Evolutionary conservation across 2,888 invertebrate species (phyloP), one percentile per base, ranked within the genome.

Genomic region (Stenchaetothrips biformis): DNA sequence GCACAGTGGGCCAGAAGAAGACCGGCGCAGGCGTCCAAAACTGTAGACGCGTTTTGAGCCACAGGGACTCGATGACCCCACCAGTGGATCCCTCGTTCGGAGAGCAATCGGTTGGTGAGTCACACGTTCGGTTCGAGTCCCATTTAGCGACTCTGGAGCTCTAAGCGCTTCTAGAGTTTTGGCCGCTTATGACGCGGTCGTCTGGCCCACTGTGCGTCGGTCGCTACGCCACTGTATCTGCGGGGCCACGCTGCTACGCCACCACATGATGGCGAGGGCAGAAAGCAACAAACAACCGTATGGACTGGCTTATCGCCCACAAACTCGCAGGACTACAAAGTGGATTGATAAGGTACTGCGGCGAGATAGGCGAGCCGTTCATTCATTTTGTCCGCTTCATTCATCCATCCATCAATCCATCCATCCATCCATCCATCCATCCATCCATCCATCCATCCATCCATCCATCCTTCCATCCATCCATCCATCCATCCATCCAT

Each of bases 301-400:
- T 18, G 9, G 25, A 25, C 25, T 13, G 67, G 25, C 67, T 74
- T 74, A 74, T 74, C 67, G 11, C 67, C 21, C 25, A 25, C 67
- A 74, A 74, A 74, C 67, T 74, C 67, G 25, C 53, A 53, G 53
- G 67, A 74, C 67, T 67, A 67, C 67, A 67, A 67, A 67, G 67
- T 67, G 67, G 9, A 21, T 21, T 21, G 67, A 74, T 74, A 74
- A 74, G 25, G 67, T n/a, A n/a, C 9, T 21, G 21, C 9, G 18
- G n/a, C 4, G 21, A 21, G 67, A 74, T 74, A 74, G 25, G 8
- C 53, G 18, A 18, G 53, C 9, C 67, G 11, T 74, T 74, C 67
- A 74, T 74, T 74, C 37, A 37, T 37, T 37, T 37, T 37, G 37
- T 37, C 37, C 37, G 37, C 37, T 37, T 37, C 67, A 74, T 74